A percentile compares a stretch with the other conserved stretches of the same genome.
Conservation (phyloP, 2,888 invertebrate species). For the Hoplodrina blanda region DNA sequence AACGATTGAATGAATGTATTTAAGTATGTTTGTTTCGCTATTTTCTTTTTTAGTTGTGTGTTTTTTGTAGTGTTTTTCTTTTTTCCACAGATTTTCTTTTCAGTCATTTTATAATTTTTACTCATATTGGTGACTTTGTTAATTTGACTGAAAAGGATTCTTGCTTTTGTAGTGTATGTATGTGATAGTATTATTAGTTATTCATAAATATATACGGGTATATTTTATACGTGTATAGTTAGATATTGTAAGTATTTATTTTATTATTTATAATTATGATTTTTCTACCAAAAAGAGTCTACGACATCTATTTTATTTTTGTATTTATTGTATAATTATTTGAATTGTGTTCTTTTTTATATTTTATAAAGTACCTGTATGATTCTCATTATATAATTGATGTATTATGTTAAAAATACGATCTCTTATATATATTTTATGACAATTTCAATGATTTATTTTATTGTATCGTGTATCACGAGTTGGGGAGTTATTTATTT, state of each 20-base stretch:
- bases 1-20: slow-evolving; percentile 72
- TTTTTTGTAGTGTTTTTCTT: slow-evolving; percentile 48
- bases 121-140: slow-evolving; percentile 57
- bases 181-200: slow-evolving; percentile 65
- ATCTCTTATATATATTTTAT: slow-evolving; percentile 59
- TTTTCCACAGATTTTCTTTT: slow-evolving; percentile 74
- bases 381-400: slow-evolving; percentile 44
- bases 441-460: slow-evolving; percentile 56
- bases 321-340: slow-evolving; percentile 27
- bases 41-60: slow-evolving; percentile 8
- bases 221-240: slow-evolving; percentile 44
- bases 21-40: slow-evolving; percentile 64
- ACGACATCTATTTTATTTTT: slow-evolving; percentile 15
- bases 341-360: slow-evolving; percentile 7
- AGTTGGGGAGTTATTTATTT: slow-evolving; percentile 66
- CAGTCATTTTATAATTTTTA: slow-evolving; percentile 76
- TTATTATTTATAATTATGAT: slow-evolving; percentile 10
- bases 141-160: slow-evolving; percentile 84
- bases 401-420: slow-evolving; percentile 54
- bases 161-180: slow-evolving; percentile 62
- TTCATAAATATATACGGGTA: slow-evolving; percentile 52
- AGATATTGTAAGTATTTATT: slow-evolving; percentile 22
- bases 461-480: slow-evolving; percentile 75
- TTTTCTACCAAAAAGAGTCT: slow-evolving; percentile 36
- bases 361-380: slow-evolving; percentile 41